Evolutionary conservation across 2,797 vertebrate genomes (phyloP).

Genomic region (Manis crassicaudata): DNA sequence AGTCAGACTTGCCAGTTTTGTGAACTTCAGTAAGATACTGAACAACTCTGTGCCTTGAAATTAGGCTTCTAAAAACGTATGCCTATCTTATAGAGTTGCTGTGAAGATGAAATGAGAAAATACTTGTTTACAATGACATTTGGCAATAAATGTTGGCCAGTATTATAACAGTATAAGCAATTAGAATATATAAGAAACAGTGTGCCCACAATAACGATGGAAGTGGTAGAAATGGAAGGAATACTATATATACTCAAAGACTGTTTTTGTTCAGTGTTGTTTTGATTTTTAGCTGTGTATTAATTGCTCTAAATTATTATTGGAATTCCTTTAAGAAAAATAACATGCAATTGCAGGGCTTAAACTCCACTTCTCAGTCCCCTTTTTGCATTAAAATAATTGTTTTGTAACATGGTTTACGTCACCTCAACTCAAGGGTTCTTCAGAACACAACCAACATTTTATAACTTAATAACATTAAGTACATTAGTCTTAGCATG

Average conservation of each 20-base stretch:
- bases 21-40: not conserved
- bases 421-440: not conserved
- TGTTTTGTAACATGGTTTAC: not conserved
- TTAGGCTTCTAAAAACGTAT: not conserved
- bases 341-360: not conserved
- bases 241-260: not conserved
- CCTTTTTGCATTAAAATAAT: not conserved
- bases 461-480: not conserved
- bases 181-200: not conserved
- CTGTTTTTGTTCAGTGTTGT: not conserved
- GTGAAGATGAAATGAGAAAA: not conserved
- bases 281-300: not conserved
- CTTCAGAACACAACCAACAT: not conserved
- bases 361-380: not conserved
- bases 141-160: not conserved
- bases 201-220: not conserved
- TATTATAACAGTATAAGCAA: not conserved
- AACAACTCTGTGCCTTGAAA: not conserved
- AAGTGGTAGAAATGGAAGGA: not conserved
- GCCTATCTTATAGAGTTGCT: not conserved
- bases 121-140: not conserved
- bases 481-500: not conserved
- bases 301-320: not conserved
- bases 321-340: conserved; percentile 1
- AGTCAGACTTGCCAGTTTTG: not conserved